phyloP scores from a whole-genome alignment of 2,888 invertebrate genomes.

The Eretmocerus hayati region DNA sequence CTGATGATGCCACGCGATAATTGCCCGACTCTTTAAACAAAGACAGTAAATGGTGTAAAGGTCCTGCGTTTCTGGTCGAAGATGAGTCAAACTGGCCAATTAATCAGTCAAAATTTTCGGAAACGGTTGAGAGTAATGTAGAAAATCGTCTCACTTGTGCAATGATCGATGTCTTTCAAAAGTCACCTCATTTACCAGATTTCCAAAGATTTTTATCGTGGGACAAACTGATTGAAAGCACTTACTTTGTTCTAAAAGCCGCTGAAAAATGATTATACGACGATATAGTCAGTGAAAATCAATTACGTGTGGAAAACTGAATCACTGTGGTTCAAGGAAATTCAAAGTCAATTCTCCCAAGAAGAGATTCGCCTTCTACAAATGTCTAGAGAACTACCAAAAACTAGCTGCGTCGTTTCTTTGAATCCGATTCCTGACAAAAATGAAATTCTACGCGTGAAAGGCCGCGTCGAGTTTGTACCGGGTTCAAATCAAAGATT shows the following conservation, averaged over 20 bases:
- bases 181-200: background rate
- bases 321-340: background rate
- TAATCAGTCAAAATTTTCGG: background rate
- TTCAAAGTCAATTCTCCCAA: background rate
- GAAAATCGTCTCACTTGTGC: background rate
- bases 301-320: background rate
- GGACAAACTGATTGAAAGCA: background rate
- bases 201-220: background rate
- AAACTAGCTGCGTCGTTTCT: background rate
- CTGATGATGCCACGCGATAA: constrained; percentile 1
- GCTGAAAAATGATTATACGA: background rate
- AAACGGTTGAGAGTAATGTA: background rate
- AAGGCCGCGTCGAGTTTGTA: background rate
- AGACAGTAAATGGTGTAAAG: background rate
- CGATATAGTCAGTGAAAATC: background rate
- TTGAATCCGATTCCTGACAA: background rate
- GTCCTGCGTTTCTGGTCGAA: background rate
- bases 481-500: background rate
- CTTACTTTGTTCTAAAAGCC: background rate
- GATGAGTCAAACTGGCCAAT: background rate
- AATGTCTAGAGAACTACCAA: background rate
- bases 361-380: background rate
- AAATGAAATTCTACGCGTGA: background rate
- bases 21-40: background rate
- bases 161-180: background rate